These are phyloP conservation scores for Parapsyche elsis DNA, from an alignment of 1,140 invertebrate species.

Conservation along the genomic window DNA sequence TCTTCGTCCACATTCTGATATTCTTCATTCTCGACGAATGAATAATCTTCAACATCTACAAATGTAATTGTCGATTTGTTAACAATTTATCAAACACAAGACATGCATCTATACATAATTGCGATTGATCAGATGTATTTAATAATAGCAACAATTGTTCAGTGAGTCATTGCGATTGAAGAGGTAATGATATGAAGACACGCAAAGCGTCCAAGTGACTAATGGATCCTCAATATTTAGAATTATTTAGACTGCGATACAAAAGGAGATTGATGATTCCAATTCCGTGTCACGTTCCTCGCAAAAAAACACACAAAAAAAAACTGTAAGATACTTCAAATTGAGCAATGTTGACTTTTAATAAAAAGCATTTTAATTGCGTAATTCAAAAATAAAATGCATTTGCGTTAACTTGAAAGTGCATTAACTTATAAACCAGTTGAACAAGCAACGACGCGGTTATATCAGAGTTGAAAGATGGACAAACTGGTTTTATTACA, in stretches of 20 bases:
- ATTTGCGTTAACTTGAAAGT: slow-evolving; percentile 2
- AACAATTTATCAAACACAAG: too few species aligned
- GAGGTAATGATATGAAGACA: background rate
- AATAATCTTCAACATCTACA: background rate
- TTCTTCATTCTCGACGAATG: background rate
- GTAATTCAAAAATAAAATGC: slow-evolving; percentile 3
- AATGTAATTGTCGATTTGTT: background rate
- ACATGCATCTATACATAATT: background rate
- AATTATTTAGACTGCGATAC: background rate
- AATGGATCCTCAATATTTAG: background rate
- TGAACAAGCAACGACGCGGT: background rate
- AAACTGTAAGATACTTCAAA: too few species aligned
- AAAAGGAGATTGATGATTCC: background rate
- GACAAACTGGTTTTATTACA: slow-evolving; percentile 32
- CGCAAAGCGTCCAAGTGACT: background rate
- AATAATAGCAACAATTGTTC: background rate
- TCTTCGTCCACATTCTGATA: background rate
- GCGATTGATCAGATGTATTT: slow-evolving; percentile 12
- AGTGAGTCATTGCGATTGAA: background rate
- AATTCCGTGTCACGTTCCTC: background rate
- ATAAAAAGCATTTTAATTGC: background rate
- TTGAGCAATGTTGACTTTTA: too few species aligned
- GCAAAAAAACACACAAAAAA: too few species aligned
- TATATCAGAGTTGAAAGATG: slow-evolving; percentile 24
- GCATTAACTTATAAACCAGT: slow-evolving; percentile 16